These are phyloP conservation scores for Poeciliopsis turrubarensis DNA, from an alignment of 2,113 vertebrate genomes.

Conservation along the genomic window DNA sequence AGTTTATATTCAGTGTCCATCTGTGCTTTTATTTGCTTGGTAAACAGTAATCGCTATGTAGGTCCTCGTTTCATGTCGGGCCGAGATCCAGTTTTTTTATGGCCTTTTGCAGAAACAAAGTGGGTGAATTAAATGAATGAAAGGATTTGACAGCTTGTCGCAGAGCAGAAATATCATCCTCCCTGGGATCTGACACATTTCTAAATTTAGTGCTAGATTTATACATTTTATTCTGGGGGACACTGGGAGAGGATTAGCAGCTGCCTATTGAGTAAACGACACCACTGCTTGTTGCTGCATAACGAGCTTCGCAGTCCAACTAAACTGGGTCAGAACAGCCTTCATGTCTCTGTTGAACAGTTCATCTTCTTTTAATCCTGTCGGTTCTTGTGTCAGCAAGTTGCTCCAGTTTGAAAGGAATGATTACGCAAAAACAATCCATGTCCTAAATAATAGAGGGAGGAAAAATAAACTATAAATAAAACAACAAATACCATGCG, in stretches of 20 bases:
- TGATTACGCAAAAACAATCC: constrained; percentile 17
- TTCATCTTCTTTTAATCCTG: constrained; percentile 12
- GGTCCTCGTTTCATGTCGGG: constrained; percentile 14
- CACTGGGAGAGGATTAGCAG: constrained; percentile 23
- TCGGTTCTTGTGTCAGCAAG: constrained; percentile 11
- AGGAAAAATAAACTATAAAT: not conserved
- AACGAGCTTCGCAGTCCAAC: constrained; percentile 23
- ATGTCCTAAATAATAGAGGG: constrained; percentile 28
- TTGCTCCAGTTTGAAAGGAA: constrained; percentile 18
- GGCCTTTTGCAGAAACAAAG: constrained; percentile 5
- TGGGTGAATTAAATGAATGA: constrained; percentile 20
- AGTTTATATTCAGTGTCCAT: not conserved
- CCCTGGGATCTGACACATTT: constrained; percentile 36
- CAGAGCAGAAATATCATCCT: constrained; percentile 24
- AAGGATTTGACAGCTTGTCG: constrained; percentile 32
- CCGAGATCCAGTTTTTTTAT: constrained; percentile 9
- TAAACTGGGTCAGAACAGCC: constrained; percentile 35
- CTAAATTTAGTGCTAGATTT: constrained; percentile 36
- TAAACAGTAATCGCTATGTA: constrained; percentile 1
- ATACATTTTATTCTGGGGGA: constrained; percentile 29
- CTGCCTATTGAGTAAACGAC: constrained; percentile 34
- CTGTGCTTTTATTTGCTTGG: not conserved
- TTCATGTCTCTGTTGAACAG: constrained; percentile 5
- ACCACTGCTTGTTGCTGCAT: constrained; percentile 20
- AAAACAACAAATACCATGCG: not conserved